phyloP scores from a whole-genome alignment of 2,113 vertebrate genomes.

The Microcebus ravelobensis region DNA sequence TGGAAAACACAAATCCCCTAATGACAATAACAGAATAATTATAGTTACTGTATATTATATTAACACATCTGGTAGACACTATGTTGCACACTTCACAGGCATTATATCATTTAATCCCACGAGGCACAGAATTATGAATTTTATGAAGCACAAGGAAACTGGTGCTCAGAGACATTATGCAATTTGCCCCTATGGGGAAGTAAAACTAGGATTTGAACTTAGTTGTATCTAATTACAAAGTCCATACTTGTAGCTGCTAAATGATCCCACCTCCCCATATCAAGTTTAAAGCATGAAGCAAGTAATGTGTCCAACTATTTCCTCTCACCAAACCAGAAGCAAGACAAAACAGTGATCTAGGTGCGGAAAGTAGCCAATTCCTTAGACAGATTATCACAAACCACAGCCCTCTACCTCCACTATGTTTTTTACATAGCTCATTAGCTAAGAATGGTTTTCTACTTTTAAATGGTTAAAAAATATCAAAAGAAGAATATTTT shows the following conservation, averaged over 20 bases:
- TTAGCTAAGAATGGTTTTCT: background rate
- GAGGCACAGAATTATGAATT: background rate
- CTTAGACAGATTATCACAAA: background rate
- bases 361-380: background rate
- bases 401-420: no score
- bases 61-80: background rate
- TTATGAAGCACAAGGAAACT: background rate
- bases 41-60: background rate
- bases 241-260: background rate
- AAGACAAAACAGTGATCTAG: background rate
- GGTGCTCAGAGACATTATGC: background rate
- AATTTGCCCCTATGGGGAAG: background rate
- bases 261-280: background rate
- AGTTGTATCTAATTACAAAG: background rate
- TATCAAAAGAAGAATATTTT: background rate
- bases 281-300: background rate
- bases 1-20: background rate
- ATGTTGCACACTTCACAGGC: background rate
- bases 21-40: background rate
- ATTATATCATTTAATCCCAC: background rate
- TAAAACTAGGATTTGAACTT: background rate
- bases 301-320: background rate
- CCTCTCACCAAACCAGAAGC: background rate
- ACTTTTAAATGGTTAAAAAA: background rate
- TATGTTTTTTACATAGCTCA: background rate